phyloP scores from a whole-genome alignment of 2,113 vertebrate species.

The Agapornis roseicollis region DNA sequence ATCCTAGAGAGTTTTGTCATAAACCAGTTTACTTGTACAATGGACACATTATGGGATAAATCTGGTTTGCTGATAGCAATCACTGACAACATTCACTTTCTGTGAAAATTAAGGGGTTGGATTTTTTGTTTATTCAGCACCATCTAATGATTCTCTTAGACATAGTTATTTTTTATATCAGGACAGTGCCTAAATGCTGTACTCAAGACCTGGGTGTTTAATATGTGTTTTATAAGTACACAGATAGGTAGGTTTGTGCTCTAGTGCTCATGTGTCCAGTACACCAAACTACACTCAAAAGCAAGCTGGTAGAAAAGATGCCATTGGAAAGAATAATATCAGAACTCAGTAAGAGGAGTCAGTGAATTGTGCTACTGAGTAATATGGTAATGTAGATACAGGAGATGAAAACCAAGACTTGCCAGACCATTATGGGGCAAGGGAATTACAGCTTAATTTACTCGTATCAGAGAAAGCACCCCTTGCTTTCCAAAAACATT shows the following conservation, averaged over 20 bases:
- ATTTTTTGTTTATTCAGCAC: neutral
- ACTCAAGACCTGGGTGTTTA: neutral
- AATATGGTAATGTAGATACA: neutral
- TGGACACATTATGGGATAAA: neutral
- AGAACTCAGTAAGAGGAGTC: neutral
- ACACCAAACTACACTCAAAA: neutral
- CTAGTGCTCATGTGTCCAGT: neutral
- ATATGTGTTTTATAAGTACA: neutral
- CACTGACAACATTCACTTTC: neutral
- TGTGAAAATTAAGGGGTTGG: neutral
- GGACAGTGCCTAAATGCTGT: neutral
- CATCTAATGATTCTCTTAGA: neutral
- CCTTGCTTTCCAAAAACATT: neutral
- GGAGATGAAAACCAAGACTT: neutral
- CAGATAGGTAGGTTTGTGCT: neutral
- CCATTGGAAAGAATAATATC: neutral
- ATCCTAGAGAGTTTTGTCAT: neutral
- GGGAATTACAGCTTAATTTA: neutral
- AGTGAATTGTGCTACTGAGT: neutral
- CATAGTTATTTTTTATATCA: neutral
- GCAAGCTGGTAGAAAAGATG: neutral
- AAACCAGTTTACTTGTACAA: neutral
- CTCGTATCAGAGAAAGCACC: neutral
- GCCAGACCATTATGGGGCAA: neutral
- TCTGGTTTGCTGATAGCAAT: neutral